phyloP scores from a whole-genome alignment of 1,140 invertebrate species.

The Leptinotarsa texana region DNA sequence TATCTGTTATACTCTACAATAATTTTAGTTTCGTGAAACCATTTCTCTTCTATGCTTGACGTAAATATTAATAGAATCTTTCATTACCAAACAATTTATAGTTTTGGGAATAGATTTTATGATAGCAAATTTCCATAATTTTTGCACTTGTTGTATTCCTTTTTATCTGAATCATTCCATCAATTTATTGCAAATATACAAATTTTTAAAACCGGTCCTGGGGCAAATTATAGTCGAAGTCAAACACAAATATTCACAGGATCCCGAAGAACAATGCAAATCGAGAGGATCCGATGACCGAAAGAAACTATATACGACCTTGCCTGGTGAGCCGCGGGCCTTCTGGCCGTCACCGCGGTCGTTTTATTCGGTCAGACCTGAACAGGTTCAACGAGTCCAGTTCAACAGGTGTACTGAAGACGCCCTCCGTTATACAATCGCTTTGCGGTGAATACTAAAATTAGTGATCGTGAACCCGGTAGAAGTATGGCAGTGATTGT shows the following conservation, averaged over 20 bases:
- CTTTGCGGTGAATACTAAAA: constrained; percentile 23
- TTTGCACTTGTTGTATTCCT: too few relatives aligned
- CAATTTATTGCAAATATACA: too few relatives aligned
- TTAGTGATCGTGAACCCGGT: constrained; percentile 12
- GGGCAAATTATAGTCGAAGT: too few relatives aligned
- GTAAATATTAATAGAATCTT: too few relatives aligned
- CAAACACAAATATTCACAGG: not conserved
- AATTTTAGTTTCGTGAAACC: too few relatives aligned
- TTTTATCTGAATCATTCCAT: too few relatives aligned
- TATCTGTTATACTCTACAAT: too few relatives aligned
- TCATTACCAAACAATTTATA: too few relatives aligned
- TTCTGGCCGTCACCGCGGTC: constrained; percentile 39
- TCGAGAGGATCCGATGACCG: constrained; percentile 7
- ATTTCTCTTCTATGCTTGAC: too few relatives aligned
- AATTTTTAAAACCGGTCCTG: too few relatives aligned
- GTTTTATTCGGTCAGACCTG: constrained; percentile 44
- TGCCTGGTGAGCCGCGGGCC: constrained; percentile 29
- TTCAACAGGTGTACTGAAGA: constrained; percentile 47
- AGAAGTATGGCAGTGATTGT: not conserved
- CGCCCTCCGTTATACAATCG: constrained; percentile 39
- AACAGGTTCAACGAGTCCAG: constrained; percentile 40
- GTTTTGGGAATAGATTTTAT: too few relatives aligned
- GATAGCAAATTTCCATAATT: too few relatives aligned
- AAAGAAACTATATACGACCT: constrained; percentile 29
- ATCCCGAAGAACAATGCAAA: constrained; percentile 7